Conservation (phyloP, 2,888 invertebrate species). For the Tridacna crocea region DNA sequence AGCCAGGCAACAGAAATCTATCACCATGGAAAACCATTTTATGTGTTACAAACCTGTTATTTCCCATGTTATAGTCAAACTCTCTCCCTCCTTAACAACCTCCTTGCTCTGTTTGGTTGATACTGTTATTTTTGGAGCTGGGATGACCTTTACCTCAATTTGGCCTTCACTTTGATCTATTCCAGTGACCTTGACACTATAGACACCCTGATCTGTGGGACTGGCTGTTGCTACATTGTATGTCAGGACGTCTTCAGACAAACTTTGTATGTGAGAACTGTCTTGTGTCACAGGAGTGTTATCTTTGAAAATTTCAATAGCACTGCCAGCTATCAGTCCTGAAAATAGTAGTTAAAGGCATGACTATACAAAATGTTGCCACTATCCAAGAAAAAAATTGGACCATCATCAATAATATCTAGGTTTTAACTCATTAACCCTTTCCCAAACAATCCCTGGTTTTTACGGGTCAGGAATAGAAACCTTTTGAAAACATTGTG, state of each 20-base stretch:
- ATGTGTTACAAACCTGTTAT: conserved; percentile 24
- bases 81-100: conserved; percentile 27
- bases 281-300: not conserved
- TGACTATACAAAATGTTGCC: too few species aligned
- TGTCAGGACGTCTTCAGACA: conserved; percentile 4
- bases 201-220: not conserved
- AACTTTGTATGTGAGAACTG: conserved; percentile 6
- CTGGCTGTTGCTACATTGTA: not conserved
- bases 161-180: not conserved
- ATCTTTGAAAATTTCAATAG: not conserved
- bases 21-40: not conserved
- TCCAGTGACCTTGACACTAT: conserved; percentile 18
- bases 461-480: too few species aligned
- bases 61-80: conserved; percentile 30
- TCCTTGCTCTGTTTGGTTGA: conserved; percentile 11
- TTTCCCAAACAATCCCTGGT: too few species aligned
- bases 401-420: not conserved
- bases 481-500: not conserved
- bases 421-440: not conserved
- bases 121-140: conserved; percentile 13
- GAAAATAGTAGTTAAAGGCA: not conserved
- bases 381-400: too few species aligned
- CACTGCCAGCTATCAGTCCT: not conserved
- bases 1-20: too few species aligned
- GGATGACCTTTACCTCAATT: conserved; percentile 20